Evolutionary conservation across 2,113 vertebrate species (phyloP), one percentile per base, ranked within the genome.

Genomic region (Castor canadensis): DNA sequence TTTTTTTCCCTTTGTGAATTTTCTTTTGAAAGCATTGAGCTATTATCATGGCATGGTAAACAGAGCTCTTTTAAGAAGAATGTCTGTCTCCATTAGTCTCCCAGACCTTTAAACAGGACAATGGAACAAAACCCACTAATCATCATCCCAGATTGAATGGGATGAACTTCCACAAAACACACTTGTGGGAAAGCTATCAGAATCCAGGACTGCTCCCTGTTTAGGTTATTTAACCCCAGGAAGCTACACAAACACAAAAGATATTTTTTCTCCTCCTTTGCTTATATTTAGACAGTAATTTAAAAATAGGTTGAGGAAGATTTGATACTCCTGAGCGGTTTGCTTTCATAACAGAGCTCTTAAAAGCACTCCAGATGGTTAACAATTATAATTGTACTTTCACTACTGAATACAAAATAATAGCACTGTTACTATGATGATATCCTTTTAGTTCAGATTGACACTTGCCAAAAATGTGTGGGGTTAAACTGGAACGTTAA

Each of bases 21-120:
- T 91, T 81, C 95, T 45, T 12, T 94, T 96, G 80, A 97, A 96
- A 97, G 91, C 28, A 38, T 7, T 35, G 64, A 87, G 77, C 38
- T 76, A 15, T 95, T 1, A 5, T 94, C 71, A 87, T 71, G 66
- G 15, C 45, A 73, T 26, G 82, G 95, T 94, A 96, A 98, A 96
- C 94, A 97, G 93, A 97, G 83, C 64, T 82, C 89, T 97, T 92
- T 43, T 93, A 19, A 81, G 84, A 95, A 94, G 64, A 93, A 96
- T 88, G 9, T 82, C 76, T 96, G 79, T 91, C 92, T 93, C 66
- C 89, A 97, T 43, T 66, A 91, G 58, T 60, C 43, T 1, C 3
- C 28, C 76, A 73, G 83, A 87, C 73, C 49, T 96, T 45, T 73
- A 92, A 26, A 72, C 35, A 30, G 60, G 82, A 80, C 97, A 93